Conservation (phyloP, 2,797 vertebrate species). For the Syndactyla subalaris region DNA sequence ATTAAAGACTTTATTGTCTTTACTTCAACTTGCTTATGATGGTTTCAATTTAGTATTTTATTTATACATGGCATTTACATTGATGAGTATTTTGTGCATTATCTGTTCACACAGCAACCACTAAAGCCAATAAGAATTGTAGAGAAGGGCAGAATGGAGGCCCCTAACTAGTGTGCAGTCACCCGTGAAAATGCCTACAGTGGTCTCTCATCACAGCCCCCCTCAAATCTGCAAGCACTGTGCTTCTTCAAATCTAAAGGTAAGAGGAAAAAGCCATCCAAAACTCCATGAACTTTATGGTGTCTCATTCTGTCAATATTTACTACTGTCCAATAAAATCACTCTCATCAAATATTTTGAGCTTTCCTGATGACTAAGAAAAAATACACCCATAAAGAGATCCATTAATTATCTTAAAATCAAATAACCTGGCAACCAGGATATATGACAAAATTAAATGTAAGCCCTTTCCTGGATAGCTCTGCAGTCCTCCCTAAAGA, state of each 20-base stretch:
- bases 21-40: not conserved
- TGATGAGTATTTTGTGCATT: slow-evolving; percentile 12
- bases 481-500: not conserved
- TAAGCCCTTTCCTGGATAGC: slow-evolving; percentile 6
- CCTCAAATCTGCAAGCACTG: not conserved
- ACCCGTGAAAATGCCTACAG: not conserved
- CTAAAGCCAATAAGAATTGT: not conserved
- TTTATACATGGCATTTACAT: slow-evolving; percentile 21
- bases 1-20: not conserved
- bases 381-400: slow-evolving; percentile 9
- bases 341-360: slow-evolving; percentile 47
- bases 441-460: slow-evolving; percentile 35
- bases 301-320: slow-evolving; percentile 1
- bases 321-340: slow-evolving; percentile 35
- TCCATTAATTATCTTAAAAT: slow-evolving; percentile 50
- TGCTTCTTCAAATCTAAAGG: not conserved
- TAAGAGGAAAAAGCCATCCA: not conserved
- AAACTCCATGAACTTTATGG: not conserved
- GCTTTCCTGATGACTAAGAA: slow-evolving; percentile 43
- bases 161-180: not conserved
- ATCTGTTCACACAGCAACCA: slow-evolving; percentile 2
- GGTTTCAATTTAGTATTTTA: slow-evolving; percentile 27
- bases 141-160: not conserved
- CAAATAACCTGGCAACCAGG: slow-evolving; percentile 33
- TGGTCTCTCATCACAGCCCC: not conserved